Evolutionary conservation across 2,113 vertebrate species (phyloP).

Genomic region (Menura novaehollandiae): DNA sequence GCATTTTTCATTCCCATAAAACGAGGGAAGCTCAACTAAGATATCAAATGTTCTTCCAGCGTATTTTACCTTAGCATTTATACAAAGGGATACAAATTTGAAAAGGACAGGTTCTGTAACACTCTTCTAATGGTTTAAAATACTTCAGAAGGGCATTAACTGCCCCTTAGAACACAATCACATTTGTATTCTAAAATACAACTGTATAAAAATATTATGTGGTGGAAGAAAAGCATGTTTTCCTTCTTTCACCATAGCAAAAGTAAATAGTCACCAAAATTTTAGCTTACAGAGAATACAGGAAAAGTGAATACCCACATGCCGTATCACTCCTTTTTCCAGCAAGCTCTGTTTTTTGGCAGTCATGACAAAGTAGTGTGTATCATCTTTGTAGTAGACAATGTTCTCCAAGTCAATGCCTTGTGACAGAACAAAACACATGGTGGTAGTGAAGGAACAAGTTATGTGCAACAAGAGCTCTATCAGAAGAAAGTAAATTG

Average conservation of each 20-base stretch:
- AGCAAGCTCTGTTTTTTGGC: conserved; percentile 98
- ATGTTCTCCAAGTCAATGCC: conserved; percentile 99
- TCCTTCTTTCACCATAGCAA: not conserved
- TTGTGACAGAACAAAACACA: conserved; percentile 63
- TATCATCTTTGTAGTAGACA: conserved; percentile 99
- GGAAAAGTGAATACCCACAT: conserved; percentile 78
- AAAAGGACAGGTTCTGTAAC: not conserved
- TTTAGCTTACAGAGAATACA: not conserved
- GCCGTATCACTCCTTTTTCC: conserved; percentile 96
- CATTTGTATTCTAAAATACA: not conserved
- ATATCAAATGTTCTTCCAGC: not conserved
- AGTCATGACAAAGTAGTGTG: conserved; percentile 99
- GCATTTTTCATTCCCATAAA: not conserved
- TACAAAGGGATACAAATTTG: not conserved
- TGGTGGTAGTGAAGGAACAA: not conserved
- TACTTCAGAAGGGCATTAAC: not conserved
- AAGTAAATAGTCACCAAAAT: not conserved
- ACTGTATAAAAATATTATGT: not conserved
- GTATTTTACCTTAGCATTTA: not conserved
- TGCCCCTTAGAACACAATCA: not conserved
- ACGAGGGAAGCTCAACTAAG: not conserved
- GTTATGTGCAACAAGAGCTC: not conserved
- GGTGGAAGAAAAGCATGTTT: not conserved
- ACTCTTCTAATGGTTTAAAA: not conserved
- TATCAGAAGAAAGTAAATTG: not conserved